Percentiles rank a stretch among this genome's conserved stretches.
Conservation (phyloP, 2,888 invertebrate species). For the Heterodera filipjevi region DNA sequence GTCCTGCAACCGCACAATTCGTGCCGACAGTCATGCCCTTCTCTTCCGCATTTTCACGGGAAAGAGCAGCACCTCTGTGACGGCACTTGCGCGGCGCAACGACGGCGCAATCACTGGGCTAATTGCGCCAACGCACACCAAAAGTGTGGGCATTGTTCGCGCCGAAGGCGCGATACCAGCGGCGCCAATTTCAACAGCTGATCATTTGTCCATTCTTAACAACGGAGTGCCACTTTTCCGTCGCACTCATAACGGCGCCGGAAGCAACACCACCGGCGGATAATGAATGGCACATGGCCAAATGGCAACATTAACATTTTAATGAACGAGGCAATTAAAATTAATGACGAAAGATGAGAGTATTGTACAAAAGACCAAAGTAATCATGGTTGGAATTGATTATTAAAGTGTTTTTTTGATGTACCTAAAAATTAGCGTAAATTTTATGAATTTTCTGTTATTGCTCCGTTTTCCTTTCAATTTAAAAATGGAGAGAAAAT, state of each 20-base stretch:
- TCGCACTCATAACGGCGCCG: background rate
- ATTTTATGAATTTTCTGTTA: too few species aligned
- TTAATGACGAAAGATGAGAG: too few species aligned
- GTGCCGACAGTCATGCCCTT: background rate
- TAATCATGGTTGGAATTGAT: too few species aligned
- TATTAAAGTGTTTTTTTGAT: too few species aligned
- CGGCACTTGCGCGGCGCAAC: background rate
- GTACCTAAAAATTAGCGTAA: too few species aligned
- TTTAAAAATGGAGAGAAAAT: too few species aligned
- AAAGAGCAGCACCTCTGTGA: background rate
- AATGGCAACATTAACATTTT: background rate
- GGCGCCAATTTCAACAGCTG: background rate
- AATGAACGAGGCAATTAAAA: too few species aligned
- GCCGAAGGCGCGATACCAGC: background rate
- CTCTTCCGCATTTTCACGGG: background rate
- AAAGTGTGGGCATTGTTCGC: background rate
- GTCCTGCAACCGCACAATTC: conserved; percentile 1
- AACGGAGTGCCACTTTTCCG: background rate
- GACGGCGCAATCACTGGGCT: background rate
- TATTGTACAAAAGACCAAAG: too few species aligned
- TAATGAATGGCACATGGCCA: background rate
- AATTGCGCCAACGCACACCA: background rate
- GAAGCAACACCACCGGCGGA: background rate
- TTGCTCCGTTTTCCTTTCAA: too few species aligned
- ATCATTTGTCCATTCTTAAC: background rate